phyloP scores from a whole-genome alignment of 1,140 invertebrate species.

The Halictus rubicundus region DNA sequence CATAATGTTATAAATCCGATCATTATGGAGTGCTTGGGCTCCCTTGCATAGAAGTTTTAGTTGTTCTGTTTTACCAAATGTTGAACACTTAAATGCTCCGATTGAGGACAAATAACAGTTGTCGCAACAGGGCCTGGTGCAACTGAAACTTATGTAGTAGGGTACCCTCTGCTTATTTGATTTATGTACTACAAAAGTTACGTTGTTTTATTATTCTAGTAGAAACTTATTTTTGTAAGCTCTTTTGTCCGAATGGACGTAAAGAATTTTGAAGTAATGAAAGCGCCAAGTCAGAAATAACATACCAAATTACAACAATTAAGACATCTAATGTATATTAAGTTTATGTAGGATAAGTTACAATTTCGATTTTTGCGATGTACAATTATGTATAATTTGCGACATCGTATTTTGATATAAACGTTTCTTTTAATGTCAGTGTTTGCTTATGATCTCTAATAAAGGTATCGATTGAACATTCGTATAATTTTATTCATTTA shows the following conservation, averaged over 20 bases:
- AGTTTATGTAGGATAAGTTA: constrained; percentile 9
- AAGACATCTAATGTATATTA: neutral
- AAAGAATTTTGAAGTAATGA: neutral
- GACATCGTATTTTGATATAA: neutral
- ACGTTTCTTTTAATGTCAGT: constrained; percentile 5
- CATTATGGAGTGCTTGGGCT: constrained; percentile 43
- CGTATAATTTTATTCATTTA: neutral
- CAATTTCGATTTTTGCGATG: neutral
- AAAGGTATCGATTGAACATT: neutral
- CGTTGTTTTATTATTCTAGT: neutral
- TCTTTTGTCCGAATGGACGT: neutral
- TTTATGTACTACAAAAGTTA: neutral
- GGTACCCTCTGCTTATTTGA: constrained; percentile 15
- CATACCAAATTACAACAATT: neutral
- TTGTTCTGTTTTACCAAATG: constrained; percentile 8
- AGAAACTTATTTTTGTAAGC: neutral
- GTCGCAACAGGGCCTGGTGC: neutral
- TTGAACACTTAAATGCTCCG: neutral
- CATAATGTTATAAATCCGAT: constrained; percentile 48
- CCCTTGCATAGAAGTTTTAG: constrained; percentile 30
- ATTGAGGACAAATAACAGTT: neutral
- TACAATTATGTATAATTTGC: constrained; percentile 6
- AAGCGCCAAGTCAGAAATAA: neutral
- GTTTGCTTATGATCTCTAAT: constrained; percentile 26
- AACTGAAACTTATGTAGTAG: constrained; percentile 23